A percentile compares a stretch with the other conserved stretches of the same genome.
phyloP scores from a whole-genome alignment of 1,140 invertebrate species.

The Cotesia glomerata region DNA sequence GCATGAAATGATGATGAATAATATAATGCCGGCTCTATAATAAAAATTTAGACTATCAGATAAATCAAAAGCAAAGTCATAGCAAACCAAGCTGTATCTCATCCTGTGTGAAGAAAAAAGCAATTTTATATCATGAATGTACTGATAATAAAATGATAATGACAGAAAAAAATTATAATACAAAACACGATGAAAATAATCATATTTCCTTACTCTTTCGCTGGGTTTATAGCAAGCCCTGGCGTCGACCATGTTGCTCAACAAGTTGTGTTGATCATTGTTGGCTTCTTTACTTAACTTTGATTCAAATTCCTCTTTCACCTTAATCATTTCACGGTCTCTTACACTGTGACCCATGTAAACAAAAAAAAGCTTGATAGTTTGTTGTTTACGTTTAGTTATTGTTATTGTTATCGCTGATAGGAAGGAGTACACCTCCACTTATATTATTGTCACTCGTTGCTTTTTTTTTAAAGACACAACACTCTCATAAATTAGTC shows the following conservation, averaged over 20 bases:
- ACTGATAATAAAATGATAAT: no score
- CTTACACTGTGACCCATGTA: conserved; percentile 45
- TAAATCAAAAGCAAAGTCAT: not conserved
- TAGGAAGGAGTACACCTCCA: conserved; percentile 1
- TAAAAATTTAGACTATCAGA: not conserved
- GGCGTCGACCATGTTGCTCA: conserved; percentile 62
- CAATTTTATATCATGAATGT: not conserved
- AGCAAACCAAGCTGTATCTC: not conserved
- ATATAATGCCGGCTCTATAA: not conserved
- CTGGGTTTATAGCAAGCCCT: conserved; percentile 64
- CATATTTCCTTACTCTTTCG: conserved; percentile 59
- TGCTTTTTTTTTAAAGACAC: not conserved
- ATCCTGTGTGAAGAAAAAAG: not conserved
- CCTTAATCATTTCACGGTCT: conserved; percentile 51
- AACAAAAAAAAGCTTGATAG: conserved; percentile 10
- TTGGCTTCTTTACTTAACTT: conserved; percentile 48
- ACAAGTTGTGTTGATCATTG: conserved; percentile 52
- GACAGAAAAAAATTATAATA: not conserved
- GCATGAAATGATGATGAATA: not conserved
- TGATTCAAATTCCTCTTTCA: conserved; percentile 48
- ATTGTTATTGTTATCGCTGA: conserved; percentile 10
- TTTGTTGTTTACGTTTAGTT: not conserved
- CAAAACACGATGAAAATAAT: not conserved
- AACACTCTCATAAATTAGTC: not conserved
- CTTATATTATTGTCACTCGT: not conserved